phyloP scores from a whole-genome alignment of 1,140 invertebrate species.

The silkworm (Bombyx mori) region ASM3026992v2 NC_085111.1:8860501-8861000 shows the following conservation, averaged over 20 bases:
- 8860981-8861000: background rate
- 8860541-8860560: conserved; percentile 88
- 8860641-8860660: conserved; percentile 94
- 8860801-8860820: too few relatives aligned
- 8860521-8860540: conserved; percentile 84
- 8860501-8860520: too few relatives aligned
- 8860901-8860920: background rate
- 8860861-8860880: background rate
- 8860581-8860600: conserved; percentile 92
- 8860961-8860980: background rate
- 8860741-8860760: too few relatives aligned
- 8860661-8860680: conserved; percentile 91
- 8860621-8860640: conserved; percentile 98
- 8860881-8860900: background rate
- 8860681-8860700: background rate
- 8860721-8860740: too few relatives aligned
- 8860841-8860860: background rate
- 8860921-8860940: background rate
- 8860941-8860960: conserved; percentile 1
- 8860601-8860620: conserved; percentile 96
- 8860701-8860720: background rate
- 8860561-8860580: conserved; percentile 86
- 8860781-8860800: too few relatives aligned
- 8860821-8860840: background rate
- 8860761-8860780: too few relatives aligned